phyloP scores from a whole-genome alignment of 2,113 vertebrate species.

The Grammomys surdaster region DNA sequence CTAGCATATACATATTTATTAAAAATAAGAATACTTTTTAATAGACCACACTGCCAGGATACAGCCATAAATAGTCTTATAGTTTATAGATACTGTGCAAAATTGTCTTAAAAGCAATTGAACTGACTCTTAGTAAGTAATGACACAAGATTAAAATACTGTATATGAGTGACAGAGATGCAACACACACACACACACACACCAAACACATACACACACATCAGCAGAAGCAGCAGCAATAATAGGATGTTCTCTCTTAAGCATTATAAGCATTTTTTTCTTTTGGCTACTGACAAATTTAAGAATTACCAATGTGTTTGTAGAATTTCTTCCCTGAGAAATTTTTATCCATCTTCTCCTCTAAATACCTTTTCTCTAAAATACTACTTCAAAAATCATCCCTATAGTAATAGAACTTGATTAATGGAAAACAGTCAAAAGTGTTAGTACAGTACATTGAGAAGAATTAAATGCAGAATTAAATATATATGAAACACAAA shows the following conservation, averaged over 20 bases:
- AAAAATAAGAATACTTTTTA: background rate
- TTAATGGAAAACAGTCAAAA: conserved; percentile 50
- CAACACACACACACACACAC: background rate
- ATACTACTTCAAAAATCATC: background rate
- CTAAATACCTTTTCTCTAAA: background rate
- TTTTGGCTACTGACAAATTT: background rate
- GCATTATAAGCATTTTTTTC: background rate
- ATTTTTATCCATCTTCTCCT: background rate
- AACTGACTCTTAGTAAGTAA: background rate
- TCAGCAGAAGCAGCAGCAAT: background rate
- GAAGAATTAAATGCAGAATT: conserved; percentile 29
- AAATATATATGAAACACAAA: conserved; percentile 3
- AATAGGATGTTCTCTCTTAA: background rate
- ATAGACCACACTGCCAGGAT: background rate
- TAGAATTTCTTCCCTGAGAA: background rate
- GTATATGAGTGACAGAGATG: background rate
- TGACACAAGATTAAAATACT: background rate
- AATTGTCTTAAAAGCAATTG: background rate
- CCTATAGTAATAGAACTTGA: background rate
- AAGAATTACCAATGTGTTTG: background rate
- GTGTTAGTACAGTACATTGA: background rate
- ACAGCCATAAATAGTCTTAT: conserved; percentile 43
- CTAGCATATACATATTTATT: background rate
- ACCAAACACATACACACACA: background rate
- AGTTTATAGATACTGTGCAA: background rate